Evolutionary conservation across 2,797 vertebrate genomes (phyloP).

Genomic region (Macropus fuliginosus): DNA sequence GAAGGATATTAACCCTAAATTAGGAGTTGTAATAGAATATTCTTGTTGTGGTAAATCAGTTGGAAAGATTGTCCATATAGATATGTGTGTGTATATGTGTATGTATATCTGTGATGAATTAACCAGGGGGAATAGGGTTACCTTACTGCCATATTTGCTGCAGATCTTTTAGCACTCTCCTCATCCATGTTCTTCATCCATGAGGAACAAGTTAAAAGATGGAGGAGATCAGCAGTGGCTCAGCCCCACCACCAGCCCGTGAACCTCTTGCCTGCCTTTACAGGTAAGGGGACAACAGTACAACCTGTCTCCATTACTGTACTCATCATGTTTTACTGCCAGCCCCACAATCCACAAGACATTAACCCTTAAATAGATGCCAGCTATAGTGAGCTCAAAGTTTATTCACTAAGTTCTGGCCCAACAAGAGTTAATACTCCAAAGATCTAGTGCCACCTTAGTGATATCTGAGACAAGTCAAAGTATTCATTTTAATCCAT

Average conservation of each 20-base stretch:
- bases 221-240: too few species aligned
- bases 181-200: background rate
- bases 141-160: background rate
- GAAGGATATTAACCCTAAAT: background rate
- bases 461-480: too few species aligned
- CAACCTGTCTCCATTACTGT: background rate
- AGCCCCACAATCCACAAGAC: too few species aligned
- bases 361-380: too few species aligned
- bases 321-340: background rate
- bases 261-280: background rate
- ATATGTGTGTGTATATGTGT: background rate
- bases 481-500: too few species aligned
- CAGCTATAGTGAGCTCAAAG: too few species aligned
- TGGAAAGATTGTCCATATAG: background rate
- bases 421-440: too few species aligned
- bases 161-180: background rate
- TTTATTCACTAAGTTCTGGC: too few species aligned
- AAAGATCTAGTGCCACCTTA: too few species aligned
- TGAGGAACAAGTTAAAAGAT: background rate
- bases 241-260: background rate
- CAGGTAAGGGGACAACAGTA: background rate
- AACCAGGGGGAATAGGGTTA: too few species aligned
- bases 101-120: too few species aligned
- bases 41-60: background rate
- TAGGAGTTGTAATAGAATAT: background rate